Base-by-base conservation (phyloP, 2,113 vertebrate genomes). In the Procavia capensis region DNA sequence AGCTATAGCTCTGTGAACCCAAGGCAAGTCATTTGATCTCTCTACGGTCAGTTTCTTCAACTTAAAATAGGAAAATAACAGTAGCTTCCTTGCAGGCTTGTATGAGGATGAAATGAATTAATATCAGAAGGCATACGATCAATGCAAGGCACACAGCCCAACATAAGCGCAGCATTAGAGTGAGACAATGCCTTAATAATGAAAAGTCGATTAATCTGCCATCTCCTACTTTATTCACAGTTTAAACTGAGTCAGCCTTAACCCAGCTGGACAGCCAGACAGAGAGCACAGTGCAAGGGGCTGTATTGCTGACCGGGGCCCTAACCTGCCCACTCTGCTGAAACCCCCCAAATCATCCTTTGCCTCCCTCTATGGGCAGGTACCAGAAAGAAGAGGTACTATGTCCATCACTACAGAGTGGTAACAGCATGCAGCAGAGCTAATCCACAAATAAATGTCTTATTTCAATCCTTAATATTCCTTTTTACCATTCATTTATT, bases 41-140 rank as follows among this genome's bases (percentile, higher is more conserved):
- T 84, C 43, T 79, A 19, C 39, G 50, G n/a, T 76, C 80, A 81
- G 64, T 16, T 78, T 85, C 47, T n/a, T 81, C 20, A 80, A 19
- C 17, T 25, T 80, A 83, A 82, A 93, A 59, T 61, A 66, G 36
- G 54, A 70, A 89, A 95, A 78, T 72, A 90, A 70, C 9, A 81
- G 20, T 41, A 94, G 31, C 39, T 74, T 84, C 29, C 17, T 36
- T 47, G 14, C 25, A 90, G 54, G 14, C 9, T 96, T 75, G 2
- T 75, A 19, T 87, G 45, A 79, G 14, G 27, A 95, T 92, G 66
- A 92, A 85, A 83, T 78, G n/a, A 64, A 29, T 59, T 72, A 72
- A 81, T n/a, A 85, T 9, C 31, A 16, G 27, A 72, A 92, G 86
- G 19, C 59, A 63, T 31, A 70, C 68, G 22, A 41, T 91, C 39